phyloP scores from a whole-genome alignment of 1,140 invertebrate species.

The Drosophila parvula region DNA sequence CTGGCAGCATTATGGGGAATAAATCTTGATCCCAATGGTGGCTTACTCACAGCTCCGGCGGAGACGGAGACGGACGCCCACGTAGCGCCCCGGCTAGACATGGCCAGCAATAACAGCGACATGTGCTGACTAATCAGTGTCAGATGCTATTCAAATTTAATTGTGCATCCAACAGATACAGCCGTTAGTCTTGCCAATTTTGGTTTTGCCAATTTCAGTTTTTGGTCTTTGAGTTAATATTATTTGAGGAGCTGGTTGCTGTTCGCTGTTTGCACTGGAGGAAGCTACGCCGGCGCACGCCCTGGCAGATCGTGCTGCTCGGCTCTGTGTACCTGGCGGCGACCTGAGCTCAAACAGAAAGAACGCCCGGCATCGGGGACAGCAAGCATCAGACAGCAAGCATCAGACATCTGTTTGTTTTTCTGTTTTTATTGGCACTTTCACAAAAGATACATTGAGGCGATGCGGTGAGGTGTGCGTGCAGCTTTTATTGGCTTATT shows the following conservation, averaged over 20 bases:
- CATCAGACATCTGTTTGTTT: constrained; percentile 71
- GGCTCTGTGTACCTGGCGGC: constrained; percentile 15
- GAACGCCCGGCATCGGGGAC: constrained; percentile 37
- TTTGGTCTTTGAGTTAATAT: constrained; percentile 12
- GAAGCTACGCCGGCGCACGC: constrained; percentile 22
- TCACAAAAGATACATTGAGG: constrained; percentile 52
- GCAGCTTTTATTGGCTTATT: constrained; percentile 74
- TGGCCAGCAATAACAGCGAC: constrained; percentile 12
- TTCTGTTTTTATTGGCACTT: constrained; percentile 60
- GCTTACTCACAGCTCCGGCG: constrained; percentile 45
- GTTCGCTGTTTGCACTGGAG: constrained; percentile 9
- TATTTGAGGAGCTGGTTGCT: constrained; percentile 24
- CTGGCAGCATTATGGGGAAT: constrained; percentile 40
- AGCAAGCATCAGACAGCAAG: constrained; percentile 59
- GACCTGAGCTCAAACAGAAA: constrained; percentile 15
- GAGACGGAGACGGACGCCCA: constrained; percentile 75
- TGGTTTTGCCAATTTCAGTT: constrained; percentile 45
- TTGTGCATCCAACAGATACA: constrained; percentile 67
- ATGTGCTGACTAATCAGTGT: constrained; percentile 66
- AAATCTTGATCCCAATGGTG: constrained; percentile 48
- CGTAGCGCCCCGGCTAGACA: constrained; percentile 59
- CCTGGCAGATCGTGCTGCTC: constrained; percentile 33
- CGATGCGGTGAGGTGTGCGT: constrained; percentile 42
- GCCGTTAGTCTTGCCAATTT: constrained; percentile 49
- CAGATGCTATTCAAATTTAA: constrained; percentile 55